Evolutionary conservation across 2,113 vertebrate species (phyloP).

Genomic region (Chlorodrepanis virens): DNA sequence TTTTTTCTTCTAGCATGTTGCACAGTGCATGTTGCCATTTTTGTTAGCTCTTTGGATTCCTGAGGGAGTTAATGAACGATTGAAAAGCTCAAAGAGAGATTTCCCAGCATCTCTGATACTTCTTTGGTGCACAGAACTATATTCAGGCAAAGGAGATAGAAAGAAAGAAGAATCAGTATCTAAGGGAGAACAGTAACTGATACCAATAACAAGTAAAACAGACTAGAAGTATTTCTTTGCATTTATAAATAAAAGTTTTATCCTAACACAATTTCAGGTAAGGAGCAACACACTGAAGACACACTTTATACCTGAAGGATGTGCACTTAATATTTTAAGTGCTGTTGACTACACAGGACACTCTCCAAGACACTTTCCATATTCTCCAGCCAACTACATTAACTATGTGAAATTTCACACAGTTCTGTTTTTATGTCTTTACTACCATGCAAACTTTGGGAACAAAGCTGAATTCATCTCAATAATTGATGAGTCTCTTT

Average conservation of each 20-base stretch:
- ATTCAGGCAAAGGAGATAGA: background rate
- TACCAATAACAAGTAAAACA: background rate
- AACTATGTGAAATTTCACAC: background rate
- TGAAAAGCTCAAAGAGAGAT: background rate
- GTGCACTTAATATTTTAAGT: background rate
- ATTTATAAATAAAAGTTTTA: background rate
- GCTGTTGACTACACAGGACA: background rate
- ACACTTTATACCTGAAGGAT: background rate
- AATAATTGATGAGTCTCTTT: slow-evolving; percentile 47
- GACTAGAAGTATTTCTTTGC: background rate
- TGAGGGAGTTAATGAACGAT: background rate
- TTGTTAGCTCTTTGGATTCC: background rate
- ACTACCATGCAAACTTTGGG: background rate
- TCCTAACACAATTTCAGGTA: background rate
- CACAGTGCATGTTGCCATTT: background rate
- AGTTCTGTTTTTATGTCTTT: background rate
- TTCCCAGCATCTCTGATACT: background rate
- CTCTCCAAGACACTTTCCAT: background rate
- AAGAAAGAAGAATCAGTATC: background rate
- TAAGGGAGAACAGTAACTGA: background rate
- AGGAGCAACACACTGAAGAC: background rate
- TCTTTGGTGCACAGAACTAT: background rate
- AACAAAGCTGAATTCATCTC: slow-evolving; percentile 39
- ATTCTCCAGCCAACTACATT: background rate
- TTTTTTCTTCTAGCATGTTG: background rate